phyloP scores from a whole-genome alignment of 2,113 vertebrate genomes.

The Aviceda subcristata region DNA sequence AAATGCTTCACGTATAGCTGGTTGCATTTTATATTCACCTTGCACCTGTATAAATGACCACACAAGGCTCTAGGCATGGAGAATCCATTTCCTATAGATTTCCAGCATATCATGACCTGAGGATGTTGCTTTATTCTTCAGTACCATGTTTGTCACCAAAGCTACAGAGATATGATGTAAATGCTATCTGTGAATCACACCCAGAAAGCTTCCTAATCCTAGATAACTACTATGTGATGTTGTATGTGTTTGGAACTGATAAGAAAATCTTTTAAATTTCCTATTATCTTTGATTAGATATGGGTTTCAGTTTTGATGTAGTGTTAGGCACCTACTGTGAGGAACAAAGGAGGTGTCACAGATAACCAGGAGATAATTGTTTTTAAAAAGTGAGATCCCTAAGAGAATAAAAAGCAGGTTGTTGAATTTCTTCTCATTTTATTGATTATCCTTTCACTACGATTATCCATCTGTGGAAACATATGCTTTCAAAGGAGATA shows the following conservation, averaged over 20 bases:
- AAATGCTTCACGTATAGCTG: neutral
- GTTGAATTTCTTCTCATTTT: conserved; percentile 41
- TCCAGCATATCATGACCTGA: neutral
- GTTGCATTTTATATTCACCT: neutral
- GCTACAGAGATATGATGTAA: neutral
- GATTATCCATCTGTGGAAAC: conserved; percentile 51
- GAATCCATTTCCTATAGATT: conserved; percentile 18
- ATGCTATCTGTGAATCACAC: neutral
- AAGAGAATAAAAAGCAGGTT: conserved; percentile 49
- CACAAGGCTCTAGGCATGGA: neutral
- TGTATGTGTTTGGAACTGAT: conserved; percentile 38
- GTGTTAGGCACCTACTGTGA: conserved; percentile 36
- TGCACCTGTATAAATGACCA: neutral
- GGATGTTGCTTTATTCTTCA: neutral
- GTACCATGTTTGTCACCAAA: conserved; percentile 7
- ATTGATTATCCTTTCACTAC: conserved; percentile 36
- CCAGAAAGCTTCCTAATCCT: conserved; percentile 47
- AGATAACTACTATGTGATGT: conserved; percentile 6
- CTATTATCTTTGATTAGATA: conserved; percentile 48
- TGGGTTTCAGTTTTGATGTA: conserved; percentile 37
- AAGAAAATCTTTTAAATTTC: conserved; percentile 29
- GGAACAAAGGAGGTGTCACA: conserved; percentile 23
- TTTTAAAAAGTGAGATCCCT: conserved; percentile 37
- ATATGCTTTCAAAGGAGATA: conserved; percentile 40
- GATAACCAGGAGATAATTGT: conserved; percentile 41